A percentile compares a stretch with the other conserved stretches of the same genome.
Evolutionary conservation across 2,113 vertebrate genomes (phyloP).

Genomic region (Rostratula benghalensis): DNA sequence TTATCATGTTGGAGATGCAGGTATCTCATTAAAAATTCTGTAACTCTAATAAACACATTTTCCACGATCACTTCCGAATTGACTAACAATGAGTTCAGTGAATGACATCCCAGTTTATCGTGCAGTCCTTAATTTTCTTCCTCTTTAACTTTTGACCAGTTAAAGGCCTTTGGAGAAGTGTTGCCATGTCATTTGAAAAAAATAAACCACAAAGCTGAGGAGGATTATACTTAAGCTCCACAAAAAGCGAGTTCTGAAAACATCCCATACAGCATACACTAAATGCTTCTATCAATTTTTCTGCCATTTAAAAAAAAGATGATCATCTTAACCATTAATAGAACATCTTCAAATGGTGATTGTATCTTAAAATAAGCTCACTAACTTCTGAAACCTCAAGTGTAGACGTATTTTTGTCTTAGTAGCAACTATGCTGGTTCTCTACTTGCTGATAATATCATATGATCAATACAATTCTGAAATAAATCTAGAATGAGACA

Average conservation of each 20-base stretch:
- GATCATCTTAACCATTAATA: not conserved
- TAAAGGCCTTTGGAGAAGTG: not conserved
- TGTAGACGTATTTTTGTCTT: not conserved
- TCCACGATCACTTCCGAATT: not conserved
- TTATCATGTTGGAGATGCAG: not conserved
- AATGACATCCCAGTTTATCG: not conserved
- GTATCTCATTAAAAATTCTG: not conserved
- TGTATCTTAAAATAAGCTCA: slow-evolving; percentile 15
- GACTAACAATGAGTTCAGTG: not conserved
- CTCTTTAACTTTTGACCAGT: not conserved
- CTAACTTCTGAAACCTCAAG: not conserved
- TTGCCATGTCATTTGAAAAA: not conserved
- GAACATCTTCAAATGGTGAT: not conserved
- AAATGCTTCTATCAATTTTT: not conserved
- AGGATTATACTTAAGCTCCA: not conserved
- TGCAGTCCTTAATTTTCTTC: not conserved
- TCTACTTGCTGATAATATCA: not conserved
- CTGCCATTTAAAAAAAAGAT: not conserved
- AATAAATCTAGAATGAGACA: not conserved
- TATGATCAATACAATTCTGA: not conserved
- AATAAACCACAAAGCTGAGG: not conserved
- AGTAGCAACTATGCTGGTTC: not conserved
- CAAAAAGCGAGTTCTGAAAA: not conserved
- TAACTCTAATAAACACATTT: not conserved
- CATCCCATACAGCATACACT: not conserved